phyloP scores from a whole-genome alignment of 2,797 vertebrate genomes.

The Notamacropus eugenii region DNA sequence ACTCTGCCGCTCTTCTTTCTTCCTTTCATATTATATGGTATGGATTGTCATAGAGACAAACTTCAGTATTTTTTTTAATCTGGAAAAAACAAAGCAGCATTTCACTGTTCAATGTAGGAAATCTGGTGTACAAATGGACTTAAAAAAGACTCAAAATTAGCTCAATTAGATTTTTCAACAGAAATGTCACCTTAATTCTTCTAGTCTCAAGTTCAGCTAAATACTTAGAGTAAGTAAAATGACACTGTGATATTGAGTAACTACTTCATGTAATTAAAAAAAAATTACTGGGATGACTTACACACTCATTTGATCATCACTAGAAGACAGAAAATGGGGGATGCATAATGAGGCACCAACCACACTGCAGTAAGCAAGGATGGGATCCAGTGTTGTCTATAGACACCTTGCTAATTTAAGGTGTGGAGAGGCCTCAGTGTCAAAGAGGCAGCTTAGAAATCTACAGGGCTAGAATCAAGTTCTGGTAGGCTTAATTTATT shows the following conservation, averaged over 20 bases:
- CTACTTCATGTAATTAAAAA: background rate
- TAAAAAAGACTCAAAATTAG: conserved; percentile 57
- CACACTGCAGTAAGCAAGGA: background rate
- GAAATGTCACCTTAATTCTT: conserved; percentile 16
- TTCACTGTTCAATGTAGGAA: conserved; percentile 33
- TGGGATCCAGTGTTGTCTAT: background rate
- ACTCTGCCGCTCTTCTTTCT: background rate
- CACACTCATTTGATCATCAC: background rate
- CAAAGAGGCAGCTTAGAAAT: background rate
- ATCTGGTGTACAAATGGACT: conserved; percentile 35
- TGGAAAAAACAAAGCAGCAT: conserved; percentile 48
- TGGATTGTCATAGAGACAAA: background rate
- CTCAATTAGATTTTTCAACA: conserved; percentile 48
- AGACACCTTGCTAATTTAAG: background rate
- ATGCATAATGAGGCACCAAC: background rate
- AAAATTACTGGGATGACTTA: background rate
- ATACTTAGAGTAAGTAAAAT: background rate
- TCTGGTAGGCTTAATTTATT: background rate
- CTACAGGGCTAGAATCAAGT: background rate
- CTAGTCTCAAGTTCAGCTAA: conserved; percentile 12
- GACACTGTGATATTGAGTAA: background rate
- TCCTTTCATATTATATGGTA: background rate
- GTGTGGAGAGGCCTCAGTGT: background rate
- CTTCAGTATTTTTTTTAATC: conserved; percentile 20
- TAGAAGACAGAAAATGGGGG: background rate